Percentiles rank a stretch among this genome's conserved stretches.
Evolutionary conservation across 2,888 invertebrate genomes (phyloP).

Genomic region (Calameuta filiformis): DNA sequence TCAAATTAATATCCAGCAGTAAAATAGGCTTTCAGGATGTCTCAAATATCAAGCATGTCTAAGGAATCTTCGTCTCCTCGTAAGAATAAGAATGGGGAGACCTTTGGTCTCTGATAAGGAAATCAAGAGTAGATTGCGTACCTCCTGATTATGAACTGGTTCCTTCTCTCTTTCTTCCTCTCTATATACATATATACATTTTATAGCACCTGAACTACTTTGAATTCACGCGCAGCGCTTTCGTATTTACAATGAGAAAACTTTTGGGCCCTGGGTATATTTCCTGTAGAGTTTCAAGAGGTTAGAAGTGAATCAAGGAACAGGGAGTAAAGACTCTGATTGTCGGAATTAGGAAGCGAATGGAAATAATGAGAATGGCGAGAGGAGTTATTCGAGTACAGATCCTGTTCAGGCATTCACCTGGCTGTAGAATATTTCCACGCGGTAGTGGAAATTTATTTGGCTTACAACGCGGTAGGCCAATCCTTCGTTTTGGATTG

Average conservation of each 20-base stretch:
- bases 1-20: background rate
- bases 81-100: background rate
- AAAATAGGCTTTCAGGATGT: background rate
- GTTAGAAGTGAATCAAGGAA: background rate
- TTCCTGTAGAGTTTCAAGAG: conserved; percentile 5
- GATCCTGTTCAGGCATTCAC: background rate
- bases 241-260: conserved; percentile 25
- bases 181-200: background rate
- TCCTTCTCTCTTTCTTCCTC: background rate
- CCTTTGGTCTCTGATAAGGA: background rate
- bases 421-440: background rate
- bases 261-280: conserved; percentile 17
- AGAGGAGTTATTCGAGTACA: background rate
- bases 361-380: background rate
- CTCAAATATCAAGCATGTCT: background rate
- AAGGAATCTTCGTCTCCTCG: background rate
- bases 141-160: background rate
- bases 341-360: background rate
- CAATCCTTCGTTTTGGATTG: background rate
- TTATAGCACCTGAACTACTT: conserved; percentile 15
- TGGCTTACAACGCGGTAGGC: background rate
- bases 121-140: background rate
- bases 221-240: conserved; percentile 23
- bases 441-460: background rate
- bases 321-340: background rate